Conservation (phyloP, 2,797 vertebrate genomes). For the Aselliscus stoliczkanus region DNA sequence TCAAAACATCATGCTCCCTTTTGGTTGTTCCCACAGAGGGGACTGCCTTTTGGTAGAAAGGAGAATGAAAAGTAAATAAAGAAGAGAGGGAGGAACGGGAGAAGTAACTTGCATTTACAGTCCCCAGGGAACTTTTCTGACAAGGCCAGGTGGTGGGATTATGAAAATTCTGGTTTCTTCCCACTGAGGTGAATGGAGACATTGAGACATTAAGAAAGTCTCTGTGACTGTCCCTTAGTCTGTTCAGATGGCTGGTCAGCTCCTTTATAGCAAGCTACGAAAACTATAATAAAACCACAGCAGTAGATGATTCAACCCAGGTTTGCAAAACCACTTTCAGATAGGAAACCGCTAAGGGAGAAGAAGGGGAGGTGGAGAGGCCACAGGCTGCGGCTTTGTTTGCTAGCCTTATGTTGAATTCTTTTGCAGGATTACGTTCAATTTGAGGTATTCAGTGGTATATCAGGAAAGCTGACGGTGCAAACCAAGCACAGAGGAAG, state of each 20-base stretch:
- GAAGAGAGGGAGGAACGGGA: background rate
- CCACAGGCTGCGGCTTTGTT: background rate
- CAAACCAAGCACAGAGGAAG: background rate
- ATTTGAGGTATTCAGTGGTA: background rate
- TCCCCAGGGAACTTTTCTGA: background rate
- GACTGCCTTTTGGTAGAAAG: background rate
- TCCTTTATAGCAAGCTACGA: background rate
- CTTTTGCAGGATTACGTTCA: background rate
- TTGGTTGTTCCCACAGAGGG: background rate
- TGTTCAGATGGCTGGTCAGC: background rate
- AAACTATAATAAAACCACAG: background rate
- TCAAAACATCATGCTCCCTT: constrained; percentile 6
- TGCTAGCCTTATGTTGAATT: background rate
- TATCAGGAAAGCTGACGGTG: background rate
- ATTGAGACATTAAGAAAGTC: background rate
- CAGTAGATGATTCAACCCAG: background rate
- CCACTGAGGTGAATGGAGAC: background rate
- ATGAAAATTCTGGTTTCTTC: background rate
- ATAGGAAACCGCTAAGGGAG: background rate
- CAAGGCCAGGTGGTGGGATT: background rate
- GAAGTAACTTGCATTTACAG: background rate
- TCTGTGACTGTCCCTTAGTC: background rate
- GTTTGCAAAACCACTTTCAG: background rate
- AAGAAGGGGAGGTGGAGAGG: background rate
- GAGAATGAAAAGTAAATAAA: background rate